Base-by-base conservation (phyloP, 2,888 invertebrate genomes). In the Thereva nobilitata region DNA sequence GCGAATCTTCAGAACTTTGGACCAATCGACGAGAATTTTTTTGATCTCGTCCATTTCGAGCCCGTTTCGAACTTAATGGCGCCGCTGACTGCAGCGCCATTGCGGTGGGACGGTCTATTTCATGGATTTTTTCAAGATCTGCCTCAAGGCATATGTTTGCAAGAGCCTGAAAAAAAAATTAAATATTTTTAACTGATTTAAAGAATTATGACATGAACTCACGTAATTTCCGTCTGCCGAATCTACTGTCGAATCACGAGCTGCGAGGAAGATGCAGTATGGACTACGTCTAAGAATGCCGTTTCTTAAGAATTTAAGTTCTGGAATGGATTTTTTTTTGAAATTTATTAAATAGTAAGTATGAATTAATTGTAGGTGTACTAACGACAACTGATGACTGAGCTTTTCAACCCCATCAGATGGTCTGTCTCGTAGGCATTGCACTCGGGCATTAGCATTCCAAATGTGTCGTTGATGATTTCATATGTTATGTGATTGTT, bases 191-290 rank as follows among this genome's bases (percentile, higher is more conserved):
- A 40, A 56, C 56, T 35, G 47, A 38, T 59, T 59, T 23, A 23
- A 23, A 23, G 1, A 23, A 2, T 23, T 23, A 2, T 23, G 7
- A 42, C 23, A 3, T 49, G 5, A 23, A 49, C 49, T 4, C 71
- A 74, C 75, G 5, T 74, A 72, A 45, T 73, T 72, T 4, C 66
- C 44, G 4, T 71, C 71, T 44, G 68, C 71, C 3, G 59, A 68
- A 65, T 80, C 74, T 12, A 85, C 76, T 9, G 84, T 80, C 69
- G 81, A 80, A 72, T 86, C 86, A 34, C 78, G 83, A 4, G 86
- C 83, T 73, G 83, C 82, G 49, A 86, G 75, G 1, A 79, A 75
- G 44, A 86, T 81, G 64, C 80, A 82, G 74, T 86, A 86, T 2
- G 83, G 83, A 34, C 75, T 71, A 41, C 73, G 71, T 3, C 76